phyloP scores from a whole-genome alignment of 2,113 vertebrate genomes.

The Microtus richardsoni region DNA sequence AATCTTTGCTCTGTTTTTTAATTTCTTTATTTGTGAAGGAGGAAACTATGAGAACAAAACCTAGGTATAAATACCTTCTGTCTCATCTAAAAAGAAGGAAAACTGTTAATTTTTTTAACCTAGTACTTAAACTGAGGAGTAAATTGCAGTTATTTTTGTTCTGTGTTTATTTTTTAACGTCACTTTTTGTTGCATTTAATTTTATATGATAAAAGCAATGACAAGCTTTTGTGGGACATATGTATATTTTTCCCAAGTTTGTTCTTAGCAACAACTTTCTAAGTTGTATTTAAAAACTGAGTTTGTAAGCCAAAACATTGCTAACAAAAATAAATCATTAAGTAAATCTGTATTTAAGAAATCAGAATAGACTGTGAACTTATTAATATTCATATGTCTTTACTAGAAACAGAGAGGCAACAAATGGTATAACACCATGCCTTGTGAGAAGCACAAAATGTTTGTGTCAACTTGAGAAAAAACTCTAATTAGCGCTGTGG shows the following conservation, averaged over 20 bases:
- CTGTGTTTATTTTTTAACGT: neutral
- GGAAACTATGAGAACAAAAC: neutral
- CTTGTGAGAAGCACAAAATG: neutral
- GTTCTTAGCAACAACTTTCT: neutral
- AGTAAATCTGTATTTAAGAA: neutral
- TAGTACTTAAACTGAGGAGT: neutral
- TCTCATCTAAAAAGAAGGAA: neutral
- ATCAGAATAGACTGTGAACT: neutral
- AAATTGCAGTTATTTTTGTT: neutral
- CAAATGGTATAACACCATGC: neutral
- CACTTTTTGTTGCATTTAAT: neutral
- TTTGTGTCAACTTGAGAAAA: slow-evolving; percentile 1
- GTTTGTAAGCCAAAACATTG: neutral
- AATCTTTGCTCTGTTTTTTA: neutral
- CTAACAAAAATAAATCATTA: neutral
- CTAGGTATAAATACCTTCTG: neutral
- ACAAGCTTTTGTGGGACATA: neutral
- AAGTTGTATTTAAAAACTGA: neutral
- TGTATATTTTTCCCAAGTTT: neutral
- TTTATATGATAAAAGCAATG: neutral
- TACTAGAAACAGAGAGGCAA: neutral
- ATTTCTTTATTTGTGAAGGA: neutral
- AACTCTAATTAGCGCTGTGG: neutral
- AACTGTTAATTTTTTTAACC: neutral
- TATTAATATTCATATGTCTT: slow-evolving; percentile 12